Conservation (phyloP, 2,113 vertebrate species). For the Rhinolophus ferrumequinum region DNA sequence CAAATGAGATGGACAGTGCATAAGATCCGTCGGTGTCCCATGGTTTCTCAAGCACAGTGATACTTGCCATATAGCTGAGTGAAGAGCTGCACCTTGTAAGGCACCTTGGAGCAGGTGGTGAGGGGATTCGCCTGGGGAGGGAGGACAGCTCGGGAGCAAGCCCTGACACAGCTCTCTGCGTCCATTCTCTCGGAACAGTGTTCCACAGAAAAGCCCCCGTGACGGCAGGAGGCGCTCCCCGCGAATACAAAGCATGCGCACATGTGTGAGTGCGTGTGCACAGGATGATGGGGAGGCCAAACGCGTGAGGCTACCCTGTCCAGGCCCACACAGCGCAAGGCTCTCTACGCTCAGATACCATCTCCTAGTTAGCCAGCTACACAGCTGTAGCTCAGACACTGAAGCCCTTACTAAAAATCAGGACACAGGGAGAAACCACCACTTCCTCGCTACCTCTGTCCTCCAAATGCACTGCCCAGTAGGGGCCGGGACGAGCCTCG, state of each 20-base stretch:
- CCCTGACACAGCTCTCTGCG: not conserved
- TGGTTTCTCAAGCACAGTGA: not conserved
- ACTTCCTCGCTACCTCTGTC: not conserved
- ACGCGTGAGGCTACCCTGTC: not conserved
- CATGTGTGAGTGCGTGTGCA: rapidly evolving
- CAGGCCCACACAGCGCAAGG: not conserved
- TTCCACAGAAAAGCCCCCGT: not conserved
- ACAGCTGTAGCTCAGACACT: slow-evolving; percentile 52
- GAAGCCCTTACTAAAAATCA: slow-evolving; percentile 67
- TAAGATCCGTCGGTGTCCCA: not conserved
- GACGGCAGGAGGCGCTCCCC: not conserved
- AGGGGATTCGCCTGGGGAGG: not conserved
- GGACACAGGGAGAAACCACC: slow-evolving; percentile 2
- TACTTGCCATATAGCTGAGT: not conserved
- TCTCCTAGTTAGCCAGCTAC: not conserved
- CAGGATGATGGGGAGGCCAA: not conserved
- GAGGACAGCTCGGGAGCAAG: slow-evolving; percentile 16
- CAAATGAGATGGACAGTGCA: not conserved
- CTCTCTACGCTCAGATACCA: not conserved
- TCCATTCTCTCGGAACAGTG: not conserved
- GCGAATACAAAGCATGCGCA: not conserved
- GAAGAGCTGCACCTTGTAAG: slow-evolving; percentile 55
- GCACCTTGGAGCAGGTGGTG: slow-evolving; percentile 59
- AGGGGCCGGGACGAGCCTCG: not conserved
- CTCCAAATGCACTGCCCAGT: not conserved